phyloP scores from a whole-genome alignment of 2,888 invertebrate genomes.

The Tolmerus cingulatus region DNA sequence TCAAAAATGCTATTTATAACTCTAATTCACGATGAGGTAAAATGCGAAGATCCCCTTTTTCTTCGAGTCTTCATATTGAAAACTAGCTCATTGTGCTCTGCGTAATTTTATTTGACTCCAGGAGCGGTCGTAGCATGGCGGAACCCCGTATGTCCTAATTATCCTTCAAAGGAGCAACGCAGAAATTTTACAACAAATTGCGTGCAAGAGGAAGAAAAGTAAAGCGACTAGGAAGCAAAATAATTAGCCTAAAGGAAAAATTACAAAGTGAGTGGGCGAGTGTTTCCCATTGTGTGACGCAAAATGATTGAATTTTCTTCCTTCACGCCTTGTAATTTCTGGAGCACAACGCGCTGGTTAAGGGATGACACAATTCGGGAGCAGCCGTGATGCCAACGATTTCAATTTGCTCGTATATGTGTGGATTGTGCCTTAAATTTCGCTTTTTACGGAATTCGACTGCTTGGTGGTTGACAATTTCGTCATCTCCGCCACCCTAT shows the following conservation, averaged over 20 bases:
- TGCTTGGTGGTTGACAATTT: background rate
- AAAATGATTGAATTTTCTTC: slow-evolving; percentile 3
- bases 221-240: background rate
- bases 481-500: background rate
- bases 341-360: background rate
- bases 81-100: background rate
- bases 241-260: slow-evolving; percentile 10
- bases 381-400: background rate
- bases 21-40: background rate
- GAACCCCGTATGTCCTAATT: background rate
- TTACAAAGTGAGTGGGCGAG: background rate
- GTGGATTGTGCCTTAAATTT: background rate
- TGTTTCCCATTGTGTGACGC: slow-evolving; percentile 13
- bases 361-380: background rate
- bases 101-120: background rate
- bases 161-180: background rate
- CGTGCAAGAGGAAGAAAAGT: background rate
- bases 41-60: background rate
- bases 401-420: slow-evolving; percentile 8
- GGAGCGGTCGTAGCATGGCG: background rate
- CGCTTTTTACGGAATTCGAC: background rate
- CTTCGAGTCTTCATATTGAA: background rate
- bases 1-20: background rate
- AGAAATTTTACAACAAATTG: slow-evolving; percentile 6
- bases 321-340: slow-evolving; percentile 16